Base-by-base conservation (phyloP, 2,113 vertebrate species). In the Malurus alboscapulatus region DNA sequence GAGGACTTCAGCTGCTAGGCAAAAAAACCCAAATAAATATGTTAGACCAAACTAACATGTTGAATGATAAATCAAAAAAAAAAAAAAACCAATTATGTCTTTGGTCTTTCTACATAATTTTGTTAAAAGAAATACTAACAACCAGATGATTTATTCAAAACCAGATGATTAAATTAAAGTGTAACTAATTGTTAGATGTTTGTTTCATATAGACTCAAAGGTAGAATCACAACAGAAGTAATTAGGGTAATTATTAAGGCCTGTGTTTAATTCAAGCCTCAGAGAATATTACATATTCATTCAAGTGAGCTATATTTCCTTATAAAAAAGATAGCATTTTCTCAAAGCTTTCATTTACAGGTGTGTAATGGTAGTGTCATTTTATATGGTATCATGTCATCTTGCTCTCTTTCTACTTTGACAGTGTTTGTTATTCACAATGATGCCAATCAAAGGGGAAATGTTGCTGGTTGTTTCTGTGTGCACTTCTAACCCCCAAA, bases 171-270 rank as follows among this genome's bases (percentile, higher is more conserved):
- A 94, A 95, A 95, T 94, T 71, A 66, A 96, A 95, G 74, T 81
- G 59, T 88, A 84, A 81, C 94, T 96, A 94, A 95, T 95, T 94
- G 96, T 95, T 95, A 65, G 88, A 81, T 96, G 84, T 97, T 97
- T 97, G 93, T 97, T 95, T 96, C 97, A 93, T 95, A 91, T 95
- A 74, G 94, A 92, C 79, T 96, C 96, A 96, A 96, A 97, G 96
- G 96, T 97, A 89, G 93, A 97, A 96, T 96, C 95, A 92, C 93
- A 96, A 90, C 96, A 96, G 96, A 97, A 93, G 87, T 96, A 95
- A 97, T 97, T 94, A 95, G 93, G 92, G 96, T 96, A 91, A 96
- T 97, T 96, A 97, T 96, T 97, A 97, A 95, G 84, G 91, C 93
- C 94, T 94, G 95, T 87, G 55, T 96, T 96, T 97, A 96, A 96